phyloP scores from a whole-genome alignment of 2,888 invertebrate genomes.

The Luperina testacea region DNA sequence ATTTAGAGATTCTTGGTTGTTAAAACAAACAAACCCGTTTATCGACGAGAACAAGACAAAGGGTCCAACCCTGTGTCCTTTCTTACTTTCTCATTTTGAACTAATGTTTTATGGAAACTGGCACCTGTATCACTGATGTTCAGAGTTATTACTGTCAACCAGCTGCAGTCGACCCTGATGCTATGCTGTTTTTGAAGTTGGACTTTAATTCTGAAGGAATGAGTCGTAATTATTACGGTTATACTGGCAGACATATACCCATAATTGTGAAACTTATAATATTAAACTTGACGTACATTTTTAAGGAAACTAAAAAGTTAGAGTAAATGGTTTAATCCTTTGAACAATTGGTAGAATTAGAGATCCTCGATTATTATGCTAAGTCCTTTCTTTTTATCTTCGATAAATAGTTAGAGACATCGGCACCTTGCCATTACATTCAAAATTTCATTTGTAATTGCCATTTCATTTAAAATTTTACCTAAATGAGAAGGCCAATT shows the following conservation, averaged over 20 bases:
- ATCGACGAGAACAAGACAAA: background rate
- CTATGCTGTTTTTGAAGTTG: background rate
- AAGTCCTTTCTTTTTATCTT: background rate
- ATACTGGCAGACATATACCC: too few relatives aligned
- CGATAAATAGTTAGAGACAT: background rate
- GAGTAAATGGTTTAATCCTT: background rate
- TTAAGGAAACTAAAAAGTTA: too few relatives aligned
- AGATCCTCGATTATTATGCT: background rate
- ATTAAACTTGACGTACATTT: background rate
- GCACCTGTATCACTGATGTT: background rate
- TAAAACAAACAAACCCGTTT: background rate
- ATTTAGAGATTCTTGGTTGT: background rate
- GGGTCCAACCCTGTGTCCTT: background rate
- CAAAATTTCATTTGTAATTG: too few relatives aligned
- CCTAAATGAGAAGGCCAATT: background rate
- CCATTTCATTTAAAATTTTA: background rate
- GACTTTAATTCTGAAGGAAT: background rate
- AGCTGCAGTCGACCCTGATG: background rate
- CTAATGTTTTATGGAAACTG: background rate
- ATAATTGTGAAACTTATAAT: background rate
- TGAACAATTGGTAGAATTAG: background rate
- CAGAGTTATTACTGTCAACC: background rate
- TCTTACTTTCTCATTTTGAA: background rate
- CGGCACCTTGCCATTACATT: background rate
- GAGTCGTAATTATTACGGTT: background rate